phyloP scores from a whole-genome alignment of 2,113 vertebrate species.

The Neotoma lepida region DNA sequence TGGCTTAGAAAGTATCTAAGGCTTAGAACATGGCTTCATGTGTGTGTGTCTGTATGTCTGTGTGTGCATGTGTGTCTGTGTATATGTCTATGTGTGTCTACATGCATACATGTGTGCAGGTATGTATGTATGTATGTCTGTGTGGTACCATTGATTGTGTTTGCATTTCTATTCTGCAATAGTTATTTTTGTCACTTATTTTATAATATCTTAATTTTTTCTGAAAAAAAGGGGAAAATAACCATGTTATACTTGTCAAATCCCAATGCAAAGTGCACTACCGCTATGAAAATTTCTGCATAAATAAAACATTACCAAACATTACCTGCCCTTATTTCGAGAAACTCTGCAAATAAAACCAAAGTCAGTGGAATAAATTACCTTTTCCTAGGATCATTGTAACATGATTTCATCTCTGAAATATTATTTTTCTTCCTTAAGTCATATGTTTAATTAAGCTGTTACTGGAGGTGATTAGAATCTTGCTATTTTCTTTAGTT shows the following conservation, averaged over 20 bases:
- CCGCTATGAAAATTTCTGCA: slow-evolving; percentile 58
- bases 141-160: neutral
- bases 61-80: neutral
- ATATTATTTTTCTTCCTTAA: slow-evolving; percentile 44
- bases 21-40: neutral
- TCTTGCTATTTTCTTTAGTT: slow-evolving; percentile 48
- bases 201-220: slow-evolving; percentile 29
- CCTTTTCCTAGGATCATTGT: slow-evolving; percentile 12
- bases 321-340: slow-evolving; percentile 44
- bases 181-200: slow-evolving; percentile 12
- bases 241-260: slow-evolving; percentile 22
- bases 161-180: neutral
- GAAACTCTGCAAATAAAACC: slow-evolving; percentile 54
- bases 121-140: neutral
- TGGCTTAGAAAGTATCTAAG: slow-evolving; percentile 10
- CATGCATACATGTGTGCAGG: neutral
- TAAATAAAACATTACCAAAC: slow-evolving; percentile 66
- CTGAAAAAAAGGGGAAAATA: neutral
- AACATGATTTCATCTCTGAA: slow-evolving; percentile 36
- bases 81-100: neutral
- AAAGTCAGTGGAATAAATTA: slow-evolving; percentile 51
- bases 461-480: neutral
- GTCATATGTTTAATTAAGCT: slow-evolving; percentile 19
- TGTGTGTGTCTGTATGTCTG: neutral
- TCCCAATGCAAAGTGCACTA: slow-evolving; percentile 16